Percentiles rank a stretch among this genome's conserved stretches.
These are phyloP conservation scores for Oreortyx pictus DNA, from an alignment of 2,797 vertebrate species.

Conservation along the genomic window DNA sequence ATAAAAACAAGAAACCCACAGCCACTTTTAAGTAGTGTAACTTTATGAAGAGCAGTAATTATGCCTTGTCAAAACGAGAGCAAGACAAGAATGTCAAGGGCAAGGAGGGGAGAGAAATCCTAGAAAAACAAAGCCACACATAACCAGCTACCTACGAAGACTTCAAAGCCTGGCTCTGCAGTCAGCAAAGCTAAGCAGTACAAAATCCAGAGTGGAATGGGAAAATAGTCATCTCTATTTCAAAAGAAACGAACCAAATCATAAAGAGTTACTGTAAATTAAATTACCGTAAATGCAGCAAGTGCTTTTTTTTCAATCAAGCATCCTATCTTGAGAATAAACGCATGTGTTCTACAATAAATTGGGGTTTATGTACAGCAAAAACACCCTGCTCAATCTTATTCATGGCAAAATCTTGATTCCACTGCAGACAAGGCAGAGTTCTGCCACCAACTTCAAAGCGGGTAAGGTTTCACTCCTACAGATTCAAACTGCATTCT, in stretches of 20 bases:
- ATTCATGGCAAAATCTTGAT: neutral
- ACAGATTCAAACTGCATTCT: neutral
- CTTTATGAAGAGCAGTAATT: neutral
- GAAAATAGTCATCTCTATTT: neutral
- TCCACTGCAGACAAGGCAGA: neutral
- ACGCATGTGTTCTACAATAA: neutral
- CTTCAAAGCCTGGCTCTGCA: neutral
- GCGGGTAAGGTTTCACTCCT: neutral
- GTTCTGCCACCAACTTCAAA: neutral
- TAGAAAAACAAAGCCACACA: neutral
- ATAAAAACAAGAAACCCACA: conserved; percentile 69
- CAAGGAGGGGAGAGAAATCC: neutral
- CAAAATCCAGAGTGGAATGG: neutral
- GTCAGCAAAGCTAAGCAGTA: conserved; percentile 8
- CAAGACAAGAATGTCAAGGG: fast-evolving
- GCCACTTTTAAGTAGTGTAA: conserved; percentile 22
- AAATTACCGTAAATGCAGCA: neutral
- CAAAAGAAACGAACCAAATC: neutral
- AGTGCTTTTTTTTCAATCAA: neutral
- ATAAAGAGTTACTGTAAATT: neutral
- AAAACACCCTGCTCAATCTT: neutral
- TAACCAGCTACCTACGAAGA: neutral
- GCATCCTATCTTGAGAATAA: neutral
- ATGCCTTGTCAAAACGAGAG: neutral
- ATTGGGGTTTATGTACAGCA: neutral